Percentiles rank a stretch among this genome's conserved stretches.
These are phyloP conservation scores for Acleris sparsana DNA, from an alignment of 2,888 invertebrate genomes.

Conservation along the genomic window DNA sequence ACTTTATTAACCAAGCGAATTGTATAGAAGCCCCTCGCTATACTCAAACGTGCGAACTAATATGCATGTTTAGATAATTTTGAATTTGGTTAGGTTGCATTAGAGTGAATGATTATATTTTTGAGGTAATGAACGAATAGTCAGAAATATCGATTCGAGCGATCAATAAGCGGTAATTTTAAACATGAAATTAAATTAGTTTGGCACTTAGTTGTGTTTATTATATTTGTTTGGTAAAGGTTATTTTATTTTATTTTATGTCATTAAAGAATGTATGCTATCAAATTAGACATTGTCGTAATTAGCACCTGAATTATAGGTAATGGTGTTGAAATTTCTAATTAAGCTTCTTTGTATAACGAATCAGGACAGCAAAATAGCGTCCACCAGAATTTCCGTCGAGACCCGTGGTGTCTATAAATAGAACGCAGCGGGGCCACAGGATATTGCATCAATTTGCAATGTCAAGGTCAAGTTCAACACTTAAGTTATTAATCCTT, in stretches of 20 bases:
- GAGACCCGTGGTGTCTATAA: conserved; percentile 14
- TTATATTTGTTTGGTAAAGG: too few relatives aligned
- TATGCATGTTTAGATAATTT: conserved; percentile 8
- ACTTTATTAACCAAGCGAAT: conserved; percentile 14
- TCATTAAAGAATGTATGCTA: too few relatives aligned
- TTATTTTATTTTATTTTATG: too few relatives aligned
- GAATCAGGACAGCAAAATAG: too few relatives aligned
- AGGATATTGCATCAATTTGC: conserved; percentile 8
- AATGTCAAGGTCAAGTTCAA: conserved; percentile 16
- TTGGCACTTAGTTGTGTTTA: too few relatives aligned
- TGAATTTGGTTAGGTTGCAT: conserved; percentile 22
- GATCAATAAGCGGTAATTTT: not conserved
- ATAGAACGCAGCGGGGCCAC: conserved; percentile 6
- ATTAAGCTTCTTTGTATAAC: too few relatives aligned
- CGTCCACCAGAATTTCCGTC: too few relatives aligned
- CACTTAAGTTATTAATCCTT: not conserved
- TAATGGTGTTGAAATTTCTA: too few relatives aligned
- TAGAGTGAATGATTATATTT: conserved; percentile 26
- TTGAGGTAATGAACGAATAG: conserved; percentile 10
- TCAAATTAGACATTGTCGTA: too few relatives aligned
- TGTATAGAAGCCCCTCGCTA: not conserved
- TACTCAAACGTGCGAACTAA: not conserved
- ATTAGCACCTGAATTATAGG: too few relatives aligned
- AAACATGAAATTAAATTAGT: too few relatives aligned
- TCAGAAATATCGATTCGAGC: conserved; percentile 17